Evolutionary conservation across 2,888 invertebrate genomes (phyloP).

Genomic region (Habrosyne pyritoides): DNA sequence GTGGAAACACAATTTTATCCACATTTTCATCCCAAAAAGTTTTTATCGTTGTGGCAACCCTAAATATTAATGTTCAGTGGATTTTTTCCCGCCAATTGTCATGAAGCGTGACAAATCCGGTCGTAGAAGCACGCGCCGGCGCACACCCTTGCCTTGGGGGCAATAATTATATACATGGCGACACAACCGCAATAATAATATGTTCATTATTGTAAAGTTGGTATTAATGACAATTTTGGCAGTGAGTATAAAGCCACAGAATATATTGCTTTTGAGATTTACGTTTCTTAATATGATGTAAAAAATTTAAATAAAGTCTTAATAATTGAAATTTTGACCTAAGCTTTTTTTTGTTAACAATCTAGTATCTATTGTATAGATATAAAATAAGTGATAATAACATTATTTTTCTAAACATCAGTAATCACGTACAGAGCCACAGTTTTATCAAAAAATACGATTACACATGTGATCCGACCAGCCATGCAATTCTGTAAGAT

Average conservation of each 20-base stretch:
- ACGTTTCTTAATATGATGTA: background rate
- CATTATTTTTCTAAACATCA: too few relatives aligned
- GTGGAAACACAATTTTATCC: too few relatives aligned
- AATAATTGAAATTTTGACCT: too few relatives aligned
- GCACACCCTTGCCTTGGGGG: constrained; percentile 49
- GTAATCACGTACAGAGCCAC: too few relatives aligned
- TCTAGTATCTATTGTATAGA: too few relatives aligned
- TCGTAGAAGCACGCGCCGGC: constrained; percentile 54
- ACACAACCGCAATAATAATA: background rate
- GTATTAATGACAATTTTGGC: background rate
- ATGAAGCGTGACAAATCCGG: constrained; percentile 65
- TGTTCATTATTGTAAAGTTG: background rate
- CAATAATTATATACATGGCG: constrained; percentile 16
- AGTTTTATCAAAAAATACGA: too few relatives aligned
- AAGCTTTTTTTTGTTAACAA: too few relatives aligned
- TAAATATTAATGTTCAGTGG: constrained; percentile 20
- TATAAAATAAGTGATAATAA: too few relatives aligned
- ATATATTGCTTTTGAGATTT: background rate
- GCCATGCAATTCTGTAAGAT: too few relatives aligned
- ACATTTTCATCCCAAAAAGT: background rate
- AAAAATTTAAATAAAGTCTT: too few relatives aligned
- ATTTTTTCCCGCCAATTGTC: constrained; percentile 55
- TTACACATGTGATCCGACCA: too few relatives aligned
- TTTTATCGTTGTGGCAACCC: constrained; percentile 22
- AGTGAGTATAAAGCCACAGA: background rate